Evolutionary conservation across 2,113 vertebrate genomes (phyloP).

Genomic region (Anhinga anhinga): DNA sequence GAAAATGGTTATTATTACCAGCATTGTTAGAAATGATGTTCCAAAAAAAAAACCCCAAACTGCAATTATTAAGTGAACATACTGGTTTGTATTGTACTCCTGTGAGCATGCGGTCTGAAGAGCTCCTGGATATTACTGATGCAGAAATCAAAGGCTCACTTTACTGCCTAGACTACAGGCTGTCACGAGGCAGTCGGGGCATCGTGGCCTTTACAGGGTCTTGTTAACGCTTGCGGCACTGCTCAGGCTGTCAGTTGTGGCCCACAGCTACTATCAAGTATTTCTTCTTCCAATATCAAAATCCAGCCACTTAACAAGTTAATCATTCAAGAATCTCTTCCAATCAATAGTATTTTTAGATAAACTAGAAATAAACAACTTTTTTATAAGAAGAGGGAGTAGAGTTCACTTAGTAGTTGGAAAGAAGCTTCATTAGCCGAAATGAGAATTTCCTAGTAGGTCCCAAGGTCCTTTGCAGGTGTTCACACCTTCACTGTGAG

Average conservation of each 20-base stretch:
- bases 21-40: not conserved
- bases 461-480: not conserved
- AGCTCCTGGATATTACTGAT: not conserved
- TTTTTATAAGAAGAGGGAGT: not conserved
- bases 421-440: not conserved
- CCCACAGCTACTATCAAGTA: not conserved
- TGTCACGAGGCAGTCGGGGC: too few species aligned
- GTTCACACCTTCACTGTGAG: not conserved
- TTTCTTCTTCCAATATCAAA: not conserved
- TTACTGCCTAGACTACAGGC: rapidly evolving
- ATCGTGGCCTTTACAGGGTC: not conserved
- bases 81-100: not conserved
- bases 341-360: not conserved
- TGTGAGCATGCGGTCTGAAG: not conserved
- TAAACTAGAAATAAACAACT: not conserved
- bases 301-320: not conserved
- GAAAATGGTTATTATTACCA: not conserved
- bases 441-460: rapidly evolving
- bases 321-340: not conserved
- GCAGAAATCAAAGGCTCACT: not conserved
- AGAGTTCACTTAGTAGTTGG: not conserved
- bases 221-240: rapidly evolving
- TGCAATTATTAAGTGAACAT: not conserved
- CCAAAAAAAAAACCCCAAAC: rapidly evolving
- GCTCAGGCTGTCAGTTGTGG: not conserved